Percentiles rank a stretch among this genome's conserved stretches.
Conservation (phyloP, 2,888 invertebrate genomes). For the Calliscelio sp. region DNA sequence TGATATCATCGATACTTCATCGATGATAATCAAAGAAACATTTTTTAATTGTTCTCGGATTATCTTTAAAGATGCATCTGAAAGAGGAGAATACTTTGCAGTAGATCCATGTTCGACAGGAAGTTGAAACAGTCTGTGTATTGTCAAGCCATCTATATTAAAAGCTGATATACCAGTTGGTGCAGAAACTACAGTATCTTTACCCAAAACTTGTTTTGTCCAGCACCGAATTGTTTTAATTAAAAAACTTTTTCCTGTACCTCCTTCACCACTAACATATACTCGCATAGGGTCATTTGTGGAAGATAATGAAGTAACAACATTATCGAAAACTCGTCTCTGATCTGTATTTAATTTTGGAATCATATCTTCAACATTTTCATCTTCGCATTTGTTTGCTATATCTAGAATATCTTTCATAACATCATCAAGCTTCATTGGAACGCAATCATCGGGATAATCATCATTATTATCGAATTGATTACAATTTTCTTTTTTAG, state of each 20-base stretch:
- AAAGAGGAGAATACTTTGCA: constrained; percentile 78
- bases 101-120: constrained; percentile 79
- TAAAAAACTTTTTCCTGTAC: too few species aligned
- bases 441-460: constrained; percentile 3
- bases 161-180: constrained; percentile 82
- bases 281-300: neutral
- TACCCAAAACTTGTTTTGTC: constrained; percentile 75
- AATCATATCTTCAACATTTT: too few species aligned
- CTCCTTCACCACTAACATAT: too few species aligned
- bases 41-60: constrained; percentile 75
- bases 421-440: neutral
- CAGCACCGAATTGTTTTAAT: neutral
- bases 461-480: too few species aligned
- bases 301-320: neutral
- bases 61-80: constrained; percentile 75
- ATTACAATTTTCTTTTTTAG: neutral
- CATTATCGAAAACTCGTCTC: neutral
- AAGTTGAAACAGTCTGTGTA: constrained; percentile 79
- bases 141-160: too few species aligned
- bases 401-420: too few species aligned
- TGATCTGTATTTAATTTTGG: too few species aligned
- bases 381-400: too few species aligned
- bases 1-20: constrained; percentile 74
- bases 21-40: constrained; percentile 78
- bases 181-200: constrained; percentile 78